These are phyloP conservation scores for Coleophora flavipennella DNA, from an alignment of 2,888 invertebrate genomes.

Conservation along the genomic window DNA sequence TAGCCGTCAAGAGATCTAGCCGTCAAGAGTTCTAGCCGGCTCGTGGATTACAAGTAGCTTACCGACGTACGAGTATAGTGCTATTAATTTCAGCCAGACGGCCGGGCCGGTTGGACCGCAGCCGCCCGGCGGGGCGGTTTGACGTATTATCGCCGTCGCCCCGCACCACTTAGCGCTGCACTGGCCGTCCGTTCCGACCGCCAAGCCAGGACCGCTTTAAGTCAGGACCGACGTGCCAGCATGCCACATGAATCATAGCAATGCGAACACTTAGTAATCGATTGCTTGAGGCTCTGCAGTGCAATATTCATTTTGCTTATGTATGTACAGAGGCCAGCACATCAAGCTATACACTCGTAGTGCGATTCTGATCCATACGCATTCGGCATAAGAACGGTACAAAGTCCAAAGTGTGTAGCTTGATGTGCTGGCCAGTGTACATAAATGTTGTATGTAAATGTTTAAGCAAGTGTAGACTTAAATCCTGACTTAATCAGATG, in stretches of 20 bases:
- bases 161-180: slow-evolving; percentile 41
- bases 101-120: slow-evolving; percentile 29
- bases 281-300: too few species aligned
- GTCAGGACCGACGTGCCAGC: neutral
- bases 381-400: too few species aligned
- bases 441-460: too few species aligned
- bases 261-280: neutral
- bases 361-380: too few species aligned
- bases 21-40: slow-evolving; percentile 7
- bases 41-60: slow-evolving; percentile 10
- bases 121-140: slow-evolving; percentile 32
- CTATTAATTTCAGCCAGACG: slow-evolving; percentile 39
- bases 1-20: slow-evolving; percentile 5
- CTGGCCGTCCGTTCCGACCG: slow-evolving; percentile 1
- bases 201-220: neutral
- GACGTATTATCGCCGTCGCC: slow-evolving; percentile 52
- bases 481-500: too few species aligned
- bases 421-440: too few species aligned
- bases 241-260: neutral
- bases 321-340: too few species aligned
- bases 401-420: too few species aligned
- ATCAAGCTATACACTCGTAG: too few species aligned
- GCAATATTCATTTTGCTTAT: too few species aligned
- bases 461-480: too few species aligned
- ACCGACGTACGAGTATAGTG: slow-evolving; percentile 22